Conservation (phyloP, 2,888 invertebrate species). For the Latheticus oryzae region DNA sequence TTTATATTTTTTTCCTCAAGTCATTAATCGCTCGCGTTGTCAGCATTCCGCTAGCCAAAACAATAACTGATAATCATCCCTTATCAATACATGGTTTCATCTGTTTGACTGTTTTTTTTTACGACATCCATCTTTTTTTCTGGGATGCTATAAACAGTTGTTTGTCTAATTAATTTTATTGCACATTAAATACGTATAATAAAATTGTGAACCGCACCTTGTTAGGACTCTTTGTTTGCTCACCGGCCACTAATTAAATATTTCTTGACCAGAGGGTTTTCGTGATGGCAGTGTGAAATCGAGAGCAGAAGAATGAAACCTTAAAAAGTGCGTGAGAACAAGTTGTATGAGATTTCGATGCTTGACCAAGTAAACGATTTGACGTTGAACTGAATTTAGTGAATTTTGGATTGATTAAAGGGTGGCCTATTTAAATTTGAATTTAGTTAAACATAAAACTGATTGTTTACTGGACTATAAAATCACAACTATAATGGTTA, state of each 20-base stretch:
- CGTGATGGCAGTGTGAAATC: slow-evolving; percentile 18
- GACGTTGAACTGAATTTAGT: no score
- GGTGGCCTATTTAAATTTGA: no score
- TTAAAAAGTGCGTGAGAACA: slow-evolving; percentile 33
- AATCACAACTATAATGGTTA: slow-evolving; percentile 11
- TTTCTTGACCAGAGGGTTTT: slow-evolving; percentile 23
- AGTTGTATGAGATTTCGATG: no score
- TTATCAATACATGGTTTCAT: no score
- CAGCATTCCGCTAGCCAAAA: slow-evolving; percentile 26
- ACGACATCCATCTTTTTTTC: slow-evolving; percentile 23
- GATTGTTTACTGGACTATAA: slow-evolving; percentile 19
- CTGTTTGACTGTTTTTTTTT: no score
- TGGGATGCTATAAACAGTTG: slow-evolving; percentile 39
- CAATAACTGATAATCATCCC: slow-evolving; percentile 20
- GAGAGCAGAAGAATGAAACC: slow-evolving; percentile 35
- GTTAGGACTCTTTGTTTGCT: slow-evolving; percentile 37
- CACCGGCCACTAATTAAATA: slow-evolving; percentile 36
- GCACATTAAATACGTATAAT: slow-evolving; percentile 41
- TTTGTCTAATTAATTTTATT: slow-evolving; percentile 42
- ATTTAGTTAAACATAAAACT: slow-evolving; percentile 23
- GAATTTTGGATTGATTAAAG: no score
- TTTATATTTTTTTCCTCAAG: slow-evolving; percentile 1
- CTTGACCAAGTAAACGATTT: no score
- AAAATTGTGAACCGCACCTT: slow-evolving; percentile 42
- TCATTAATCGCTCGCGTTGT: no score